phyloP scores from a whole-genome alignment of 1,140 invertebrate species.

The Sminthurinus signatus region DNA sequence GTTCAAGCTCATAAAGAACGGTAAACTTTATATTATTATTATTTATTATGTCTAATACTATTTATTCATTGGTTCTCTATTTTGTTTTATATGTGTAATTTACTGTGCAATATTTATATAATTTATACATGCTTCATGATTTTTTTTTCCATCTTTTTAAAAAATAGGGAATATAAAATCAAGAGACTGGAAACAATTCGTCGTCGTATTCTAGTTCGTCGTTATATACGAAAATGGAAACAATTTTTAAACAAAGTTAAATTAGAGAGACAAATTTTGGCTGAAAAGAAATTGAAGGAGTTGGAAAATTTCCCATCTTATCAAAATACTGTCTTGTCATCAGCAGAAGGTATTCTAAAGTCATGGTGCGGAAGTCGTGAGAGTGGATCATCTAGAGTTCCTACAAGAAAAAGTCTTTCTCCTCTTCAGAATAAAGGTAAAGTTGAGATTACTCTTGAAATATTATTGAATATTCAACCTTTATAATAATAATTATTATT shows the following conservation, averaged over 20 bases:
- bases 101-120: not conserved
- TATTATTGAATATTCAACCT: too few species aligned
- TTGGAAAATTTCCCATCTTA: slow-evolving; percentile 14
- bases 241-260: not conserved
- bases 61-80: not conserved
- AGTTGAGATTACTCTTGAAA: too few species aligned
- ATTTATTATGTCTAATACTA: not conserved
- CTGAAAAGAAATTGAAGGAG: not conserved
- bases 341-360: not conserved
- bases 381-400: not conserved
- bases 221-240: not conserved
- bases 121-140: not conserved
- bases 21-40: too few species aligned
- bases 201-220: not conserved
- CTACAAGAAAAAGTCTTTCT: not conserved
- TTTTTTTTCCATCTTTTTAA: not conserved
- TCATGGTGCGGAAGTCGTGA: not conserved
- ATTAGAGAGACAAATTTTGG: not conserved
- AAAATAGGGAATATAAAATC: not conserved
- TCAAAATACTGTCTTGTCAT: slow-evolving; percentile 2
- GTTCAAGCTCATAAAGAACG: too few species aligned
- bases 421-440: not conserved
- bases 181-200: not conserved
- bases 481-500: too few species aligned
- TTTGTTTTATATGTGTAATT: not conserved